A percentile compares a stretch with the other conserved stretches of the same genome.
phyloP scores from a whole-genome alignment of 2,888 invertebrate species.

The Melikaiella ostensackeni region DNA sequence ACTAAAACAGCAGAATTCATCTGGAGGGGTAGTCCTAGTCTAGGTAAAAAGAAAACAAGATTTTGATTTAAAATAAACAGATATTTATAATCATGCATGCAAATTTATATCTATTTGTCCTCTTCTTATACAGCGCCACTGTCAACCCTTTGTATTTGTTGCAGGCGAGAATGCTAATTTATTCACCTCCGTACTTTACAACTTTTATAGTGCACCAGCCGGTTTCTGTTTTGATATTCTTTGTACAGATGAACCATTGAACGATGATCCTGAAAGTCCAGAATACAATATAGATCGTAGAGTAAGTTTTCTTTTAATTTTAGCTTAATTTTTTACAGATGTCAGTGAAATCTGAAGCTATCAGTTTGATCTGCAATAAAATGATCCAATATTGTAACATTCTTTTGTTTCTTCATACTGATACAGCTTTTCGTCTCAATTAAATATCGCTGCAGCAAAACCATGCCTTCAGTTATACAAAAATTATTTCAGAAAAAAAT shows the following conservation, averaged over 20 bases:
- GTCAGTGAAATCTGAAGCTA: too few species aligned
- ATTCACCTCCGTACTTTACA: slow-evolving; percentile 90
- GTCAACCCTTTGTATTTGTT: not conserved
- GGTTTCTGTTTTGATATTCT: slow-evolving; percentile 96
- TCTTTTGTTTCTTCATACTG: too few species aligned
- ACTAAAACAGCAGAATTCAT: slow-evolving; percentile 88
- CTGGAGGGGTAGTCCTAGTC: slow-evolving; percentile 87
- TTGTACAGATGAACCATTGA: slow-evolving; percentile 90
- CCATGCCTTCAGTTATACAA: too few species aligned
- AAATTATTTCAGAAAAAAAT: too few species aligned
- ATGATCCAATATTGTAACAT: too few species aligned
- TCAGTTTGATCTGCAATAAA: too few species aligned
- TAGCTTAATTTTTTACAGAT: not conserved
- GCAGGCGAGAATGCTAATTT: slow-evolving; percentile 83
- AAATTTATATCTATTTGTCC: too few species aligned
- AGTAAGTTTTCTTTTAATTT: slow-evolving; percentile 78
- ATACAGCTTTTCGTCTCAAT: too few species aligned
- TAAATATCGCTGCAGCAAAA: too few species aligned
- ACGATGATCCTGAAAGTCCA: slow-evolving; percentile 88
- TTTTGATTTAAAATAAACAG: not conserved
- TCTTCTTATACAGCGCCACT: too few species aligned
- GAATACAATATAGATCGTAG: slow-evolving; percentile 89
- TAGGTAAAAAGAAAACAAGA: slow-evolving; percentile 78
- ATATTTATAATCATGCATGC: too few species aligned
- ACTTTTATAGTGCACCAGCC: slow-evolving; percentile 89